Evolutionary conservation across 2,888 invertebrate species (phyloP), one percentile per base, ranked within the genome.

Genomic region (Aspidiotus destructor): DNA sequence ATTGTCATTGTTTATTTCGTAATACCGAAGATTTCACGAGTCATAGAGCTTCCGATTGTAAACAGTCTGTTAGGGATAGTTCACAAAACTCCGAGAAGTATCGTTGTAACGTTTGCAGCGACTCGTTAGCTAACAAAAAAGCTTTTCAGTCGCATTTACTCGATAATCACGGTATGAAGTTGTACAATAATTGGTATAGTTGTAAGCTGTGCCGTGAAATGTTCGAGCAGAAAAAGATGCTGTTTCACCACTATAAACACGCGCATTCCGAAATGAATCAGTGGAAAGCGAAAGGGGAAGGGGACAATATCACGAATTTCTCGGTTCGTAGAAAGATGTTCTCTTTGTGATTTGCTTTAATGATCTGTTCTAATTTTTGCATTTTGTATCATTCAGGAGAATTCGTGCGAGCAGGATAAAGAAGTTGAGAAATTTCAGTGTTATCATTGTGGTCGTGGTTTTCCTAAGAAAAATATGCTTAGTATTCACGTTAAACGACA

Each of bases 111-210:
- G 44, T 40, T n/a, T 69, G 69, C 42, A 41, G 61, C 16, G 17
- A 15, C n/a, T 69, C 62, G n/a, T 69, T 69, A 16, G 17, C 69
- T 8, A 69, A 62, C 42, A 69, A 69, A 42, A 69, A 69, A 54
- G 62, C 62, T 11, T 69, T 62, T 15, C 69, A 69, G 55, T 62
- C 62, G n/a, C 69, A 69, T 55, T 55, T 60, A 44, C 54, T 69
- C 15, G 42, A 62, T 61, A 62, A 62, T 44, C 69, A 69, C 16
- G 69, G 62, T 8, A 69, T 28, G 16, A 69, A 69, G 57, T 53
- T 69, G 52, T 57, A 69, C 16, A 62, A 69, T 55, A 61, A 44
- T 53, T 60, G 68, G 61, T 69, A 69, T 41, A 48, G 61, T 8
- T 69, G 69, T 57, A 69, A 69, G 44, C 44, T 69, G 15, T 69